Evolutionary conservation across 2,113 vertebrate genomes (phyloP).

Genomic region (Phainopepla nitens): DNA sequence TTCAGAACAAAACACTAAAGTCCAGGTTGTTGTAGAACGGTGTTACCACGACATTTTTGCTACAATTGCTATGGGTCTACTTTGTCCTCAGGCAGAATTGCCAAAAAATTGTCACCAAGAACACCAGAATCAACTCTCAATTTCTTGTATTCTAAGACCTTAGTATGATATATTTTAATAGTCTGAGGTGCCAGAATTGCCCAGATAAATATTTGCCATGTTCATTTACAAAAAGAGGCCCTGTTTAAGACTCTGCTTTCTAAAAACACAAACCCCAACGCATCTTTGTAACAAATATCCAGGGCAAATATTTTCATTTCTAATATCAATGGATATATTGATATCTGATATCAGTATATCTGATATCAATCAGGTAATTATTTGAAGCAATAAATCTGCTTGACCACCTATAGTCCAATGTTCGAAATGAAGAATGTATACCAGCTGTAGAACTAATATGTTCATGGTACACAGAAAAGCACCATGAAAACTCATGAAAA

Average conservation of each 20-base stretch:
- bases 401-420: background rate
- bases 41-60: background rate
- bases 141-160: background rate
- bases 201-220: background rate
- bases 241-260: background rate
- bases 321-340: background rate
- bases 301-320: background rate
- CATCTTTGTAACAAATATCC: background rate
- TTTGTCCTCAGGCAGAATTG: background rate
- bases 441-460: background rate
- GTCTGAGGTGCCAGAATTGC: background rate
- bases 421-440: background rate
- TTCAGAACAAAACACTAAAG: background rate
- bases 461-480: background rate
- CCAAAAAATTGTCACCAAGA: background rate
- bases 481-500: background rate
- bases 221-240: background rate
- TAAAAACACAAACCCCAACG: background rate
- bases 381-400: background rate
- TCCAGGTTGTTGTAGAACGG: background rate
- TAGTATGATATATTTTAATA: background rate
- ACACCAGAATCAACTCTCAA: background rate
- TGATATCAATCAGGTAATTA: background rate
- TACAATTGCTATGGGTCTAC: background rate
- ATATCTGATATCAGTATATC: background rate